Base-by-base conservation (phyloP, 2,113 vertebrate species). In the Trematocara stigmaticum region DNA sequence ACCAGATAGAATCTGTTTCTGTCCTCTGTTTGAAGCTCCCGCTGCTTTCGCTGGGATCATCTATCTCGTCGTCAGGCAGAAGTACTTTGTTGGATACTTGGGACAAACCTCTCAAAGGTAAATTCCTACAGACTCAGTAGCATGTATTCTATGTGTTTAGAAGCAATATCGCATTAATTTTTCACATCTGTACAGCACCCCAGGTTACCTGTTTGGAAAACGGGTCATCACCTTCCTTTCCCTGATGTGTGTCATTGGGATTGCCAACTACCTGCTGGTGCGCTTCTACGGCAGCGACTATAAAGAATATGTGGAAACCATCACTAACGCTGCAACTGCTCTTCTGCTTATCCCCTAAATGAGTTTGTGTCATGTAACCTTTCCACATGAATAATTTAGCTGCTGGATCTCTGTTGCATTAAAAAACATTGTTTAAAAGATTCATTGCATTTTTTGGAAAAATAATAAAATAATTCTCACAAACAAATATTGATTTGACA, bases 21-120 rank as follows among this genome's bases (percentile, higher is more conserved):
- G 1, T 78, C 6, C 2, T 81, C 31, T 59, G 18, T 83, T 88
- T 84, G 4, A 88, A 99, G 98, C 94, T 89, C 97, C 98, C 6
- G 98, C 98, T 0, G 97, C 98, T 51, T 99, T 99, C 66, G 97
- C 98, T 1, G 98, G 98, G 35, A 89, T 98, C 91, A 95, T 99
- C 96, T 99, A 99, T 90, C 87, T 99, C 83, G 94, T 97, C 3
- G 97, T 98, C 90, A 97, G 98, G 52, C 98, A 99, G 85, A 98
- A 99, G 93, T 99, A 99, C 93, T 99, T 99, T 59, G 94, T 98
- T 4, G 98, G 98, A 87, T 99, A 99, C 89, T 92, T 99, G 3
- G 98, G 98, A 12, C 97, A 99, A 90, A 97, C 96, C 45, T 97
- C 94, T 29, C 98, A 99, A 93, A 98, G 98, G 98, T 99, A 96